phyloP scores from a whole-genome alignment of 2,113 vertebrate genomes.

The Callocephalon fimbriatum region DNA sequence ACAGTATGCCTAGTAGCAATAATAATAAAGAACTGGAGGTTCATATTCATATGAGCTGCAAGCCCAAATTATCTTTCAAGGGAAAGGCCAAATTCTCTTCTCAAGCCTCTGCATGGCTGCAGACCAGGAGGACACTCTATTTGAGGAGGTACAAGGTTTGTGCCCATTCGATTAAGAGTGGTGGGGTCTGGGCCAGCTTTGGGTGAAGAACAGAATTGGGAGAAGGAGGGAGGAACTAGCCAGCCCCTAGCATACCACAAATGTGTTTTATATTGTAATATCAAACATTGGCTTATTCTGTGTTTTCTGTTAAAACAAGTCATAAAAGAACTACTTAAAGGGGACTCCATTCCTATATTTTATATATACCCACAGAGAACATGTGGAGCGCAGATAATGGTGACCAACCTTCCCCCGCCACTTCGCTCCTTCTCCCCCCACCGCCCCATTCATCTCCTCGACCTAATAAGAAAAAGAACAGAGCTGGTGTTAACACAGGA shows the following conservation, averaged over 20 bases:
- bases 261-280: slow-evolving; percentile 72
- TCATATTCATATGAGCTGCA: background rate
- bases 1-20: slow-evolving; percentile 10
- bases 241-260: slow-evolving; percentile 60
- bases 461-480: slow-evolving; percentile 73
- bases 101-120: background rate
- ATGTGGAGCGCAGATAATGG: slow-evolving; percentile 77
- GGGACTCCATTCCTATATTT: slow-evolving; percentile 57
- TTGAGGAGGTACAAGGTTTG: background rate
- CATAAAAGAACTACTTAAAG: slow-evolving; percentile 71
- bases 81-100: background rate
- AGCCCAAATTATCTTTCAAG: background rate
- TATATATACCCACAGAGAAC: slow-evolving; percentile 72
- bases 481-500: slow-evolving; percentile 55
- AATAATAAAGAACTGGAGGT: background rate
- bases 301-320: slow-evolving; percentile 67
- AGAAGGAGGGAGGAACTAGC: slow-evolving; percentile 40
- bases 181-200: background rate
- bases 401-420: slow-evolving; percentile 21
- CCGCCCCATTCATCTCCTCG: slow-evolving; percentile 35
- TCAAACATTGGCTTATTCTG: slow-evolving; percentile 64
- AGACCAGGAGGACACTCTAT: fast-evolving
- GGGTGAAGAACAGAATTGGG: background rate
- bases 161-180: background rate
- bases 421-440: background rate